A percentile compares a stretch with the other conserved stretches of the same genome.
Evolutionary conservation across 2,113 vertebrate species (phyloP).

Genomic region (Odontesthes bonariensis): DNA sequence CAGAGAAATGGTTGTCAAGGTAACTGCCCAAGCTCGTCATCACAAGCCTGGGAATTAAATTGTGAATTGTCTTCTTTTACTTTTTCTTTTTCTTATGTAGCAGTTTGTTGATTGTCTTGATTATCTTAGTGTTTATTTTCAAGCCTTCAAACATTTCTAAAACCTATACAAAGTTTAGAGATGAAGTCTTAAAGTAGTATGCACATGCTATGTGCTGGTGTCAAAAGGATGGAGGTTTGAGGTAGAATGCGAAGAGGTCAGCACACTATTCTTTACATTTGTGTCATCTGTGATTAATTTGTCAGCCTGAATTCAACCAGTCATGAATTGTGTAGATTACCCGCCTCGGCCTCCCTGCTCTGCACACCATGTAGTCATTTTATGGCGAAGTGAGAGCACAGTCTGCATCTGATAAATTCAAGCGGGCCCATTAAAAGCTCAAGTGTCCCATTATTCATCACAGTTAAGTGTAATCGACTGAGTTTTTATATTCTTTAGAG

Average conservation of each 20-base stretch:
- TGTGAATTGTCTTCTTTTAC: no score
- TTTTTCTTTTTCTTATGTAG: no score
- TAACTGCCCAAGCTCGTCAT: no score
- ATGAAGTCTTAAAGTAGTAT: no score
- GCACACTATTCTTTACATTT: not conserved
- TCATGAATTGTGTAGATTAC: conserved; percentile 33
- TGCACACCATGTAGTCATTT: conserved; percentile 3
- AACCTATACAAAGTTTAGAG: no score
- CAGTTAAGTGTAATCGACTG: conserved; percentile 25
- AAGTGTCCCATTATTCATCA: conserved; percentile 47
- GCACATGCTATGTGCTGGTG: not conserved
- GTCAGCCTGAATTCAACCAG: conserved; percentile 34
- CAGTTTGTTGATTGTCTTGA: no score
- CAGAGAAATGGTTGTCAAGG: no score
- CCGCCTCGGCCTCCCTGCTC: conserved; percentile 2
- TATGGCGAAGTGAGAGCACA: conserved; percentile 59
- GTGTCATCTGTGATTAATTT: conserved; percentile 31
- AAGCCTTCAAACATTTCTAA: no score
- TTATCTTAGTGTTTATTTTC: no score
- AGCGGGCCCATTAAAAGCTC: conserved; percentile 40
- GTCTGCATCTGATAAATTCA: conserved; percentile 49
- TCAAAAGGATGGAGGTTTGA: not conserved
- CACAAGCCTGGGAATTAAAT: no score
- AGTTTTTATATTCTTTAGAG: conserved; percentile 4
- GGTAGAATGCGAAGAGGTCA: not conserved